Percentiles rank a stretch among this genome's conserved stretches.
Evolutionary conservation across 2,113 vertebrate species (phyloP).

Genomic region (Podiceps cristatus): DNA sequence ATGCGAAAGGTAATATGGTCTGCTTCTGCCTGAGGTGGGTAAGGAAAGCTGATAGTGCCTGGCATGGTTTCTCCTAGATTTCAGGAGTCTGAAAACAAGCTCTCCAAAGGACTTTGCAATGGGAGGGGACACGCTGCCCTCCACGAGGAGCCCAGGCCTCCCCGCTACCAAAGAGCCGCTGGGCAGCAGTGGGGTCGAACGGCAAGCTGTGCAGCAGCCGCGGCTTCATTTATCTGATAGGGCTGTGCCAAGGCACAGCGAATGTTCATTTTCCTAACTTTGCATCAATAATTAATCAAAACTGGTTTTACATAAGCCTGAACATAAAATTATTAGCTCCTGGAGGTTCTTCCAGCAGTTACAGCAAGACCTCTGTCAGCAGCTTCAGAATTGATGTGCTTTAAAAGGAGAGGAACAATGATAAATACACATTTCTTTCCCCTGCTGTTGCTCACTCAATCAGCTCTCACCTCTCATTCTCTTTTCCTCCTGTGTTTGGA

Average conservation of each 20-base stretch:
- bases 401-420: neutral
- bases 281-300: constrained; percentile 78
- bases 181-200: neutral
- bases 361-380: constrained; percentile 38
- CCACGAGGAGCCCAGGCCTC: fast-evolving
- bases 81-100: neutral
- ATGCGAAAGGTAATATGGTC: neutral
- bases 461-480: neutral
- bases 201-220: neutral
- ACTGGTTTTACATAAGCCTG: constrained; percentile 69
- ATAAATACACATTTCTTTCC: constrained; percentile 42
- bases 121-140: neutral
- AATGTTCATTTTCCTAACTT: constrained; percentile 74
- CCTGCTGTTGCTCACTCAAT: constrained; percentile 6
- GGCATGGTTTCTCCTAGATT: neutral
- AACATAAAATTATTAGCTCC: constrained; percentile 73
- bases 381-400: constrained; percentile 40
- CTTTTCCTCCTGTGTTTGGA: neutral
- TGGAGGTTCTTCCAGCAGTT: constrained; percentile 59
- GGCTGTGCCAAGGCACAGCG: constrained; percentile 27
- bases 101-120: neutral
- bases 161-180: fast-evolving
- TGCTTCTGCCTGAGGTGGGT: neutral
- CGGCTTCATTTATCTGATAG: constrained; percentile 32
- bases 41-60: neutral